These are phyloP conservation scores for Drosophila virilis DNA, from an alignment of 1,140 invertebrate species.

Conservation along the genomic window DNA sequence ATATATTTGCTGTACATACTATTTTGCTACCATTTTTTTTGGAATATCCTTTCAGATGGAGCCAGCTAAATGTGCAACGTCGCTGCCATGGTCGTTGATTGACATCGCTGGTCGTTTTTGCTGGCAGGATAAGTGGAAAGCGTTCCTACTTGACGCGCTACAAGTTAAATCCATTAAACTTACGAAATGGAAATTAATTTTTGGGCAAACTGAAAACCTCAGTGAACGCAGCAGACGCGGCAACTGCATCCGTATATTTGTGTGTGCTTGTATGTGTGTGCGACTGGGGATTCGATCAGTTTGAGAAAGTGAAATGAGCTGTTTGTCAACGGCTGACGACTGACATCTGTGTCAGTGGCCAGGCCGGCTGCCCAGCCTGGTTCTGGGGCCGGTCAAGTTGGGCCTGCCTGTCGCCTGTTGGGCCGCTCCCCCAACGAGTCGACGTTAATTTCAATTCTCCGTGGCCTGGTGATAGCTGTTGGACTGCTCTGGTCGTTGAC, in stretches of 20 bases:
- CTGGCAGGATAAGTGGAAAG: constrained; percentile 2
- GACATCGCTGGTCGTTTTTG: constrained; percentile 10
- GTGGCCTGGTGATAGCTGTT: constrained; percentile 33
- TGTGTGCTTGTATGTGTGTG: not conserved
- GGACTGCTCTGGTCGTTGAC: constrained; percentile 58
- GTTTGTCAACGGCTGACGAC: constrained; percentile 44
- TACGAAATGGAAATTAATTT: constrained; percentile 77
- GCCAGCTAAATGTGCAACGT: not conserved
- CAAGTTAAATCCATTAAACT: constrained; percentile 75
- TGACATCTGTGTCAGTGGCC: constrained; percentile 52
- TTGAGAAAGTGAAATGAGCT: constrained; percentile 71
- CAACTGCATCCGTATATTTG: not conserved
- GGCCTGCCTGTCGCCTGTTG: too few species aligned
- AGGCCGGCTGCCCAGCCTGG: not conserved
- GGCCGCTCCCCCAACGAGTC: constrained; percentile 16
- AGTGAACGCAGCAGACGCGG: not conserved
- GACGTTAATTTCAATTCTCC: constrained; percentile 71
- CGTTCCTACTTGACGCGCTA: constrained; percentile 53
- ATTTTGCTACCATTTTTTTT: not conserved
- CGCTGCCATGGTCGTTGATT: constrained; percentile 9
- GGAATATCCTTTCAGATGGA: not conserved
- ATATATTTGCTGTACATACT: not conserved
- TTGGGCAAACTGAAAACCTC: constrained; percentile 30
- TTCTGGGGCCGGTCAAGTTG: not conserved
- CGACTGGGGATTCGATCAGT: constrained; percentile 31